A percentile compares a stretch with the other conserved stretches of the same genome.
These are phyloP conservation scores for Andrena bucephala DNA, from an alignment of 2,888 invertebrate species.

Conservation along the genomic window DNA sequence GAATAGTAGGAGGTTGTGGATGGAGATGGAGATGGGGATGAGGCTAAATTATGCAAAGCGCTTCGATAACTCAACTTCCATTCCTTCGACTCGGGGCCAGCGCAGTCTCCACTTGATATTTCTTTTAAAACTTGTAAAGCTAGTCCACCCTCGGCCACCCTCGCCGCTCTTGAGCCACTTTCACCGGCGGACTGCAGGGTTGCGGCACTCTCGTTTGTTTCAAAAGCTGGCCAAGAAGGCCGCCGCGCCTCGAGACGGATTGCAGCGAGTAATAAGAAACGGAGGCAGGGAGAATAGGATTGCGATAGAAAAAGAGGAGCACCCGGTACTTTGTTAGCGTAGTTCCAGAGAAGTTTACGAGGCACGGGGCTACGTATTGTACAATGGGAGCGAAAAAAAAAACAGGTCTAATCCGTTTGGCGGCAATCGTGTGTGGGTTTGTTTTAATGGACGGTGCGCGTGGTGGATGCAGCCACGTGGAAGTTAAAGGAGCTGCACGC, in stretches of 20 bases:
- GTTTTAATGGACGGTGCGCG: background rate
- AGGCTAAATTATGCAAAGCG: constrained; percentile 78
- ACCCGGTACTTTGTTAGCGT: constrained; percentile 37
- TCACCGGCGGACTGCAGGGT: constrained; percentile 22
- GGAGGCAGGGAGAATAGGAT: background rate
- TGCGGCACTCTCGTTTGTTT: constrained; percentile 63
- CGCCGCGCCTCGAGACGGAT: constrained; percentile 37
- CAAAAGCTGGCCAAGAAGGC: constrained; percentile 44
- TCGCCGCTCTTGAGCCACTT: constrained; percentile 35
- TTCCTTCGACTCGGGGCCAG: constrained; percentile 36
- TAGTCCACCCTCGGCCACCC: constrained; percentile 20
- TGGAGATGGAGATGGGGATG: background rate
- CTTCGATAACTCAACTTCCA: constrained; percentile 74
- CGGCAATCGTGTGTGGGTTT: background rate
- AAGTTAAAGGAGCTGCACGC: background rate
- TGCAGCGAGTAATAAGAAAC: constrained; percentile 50
- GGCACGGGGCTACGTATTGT: background rate
- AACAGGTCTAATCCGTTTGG: background rate
- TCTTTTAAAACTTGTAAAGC: constrained; percentile 72
- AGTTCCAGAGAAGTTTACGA: constrained; percentile 15
- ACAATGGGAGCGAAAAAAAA: too few relatives aligned
- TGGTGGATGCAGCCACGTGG: background rate
- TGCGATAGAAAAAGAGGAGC: constrained; percentile 14
- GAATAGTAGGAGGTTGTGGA: background rate
- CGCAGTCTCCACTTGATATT: constrained; percentile 68